A percentile compares a stretch with the other conserved stretches of the same genome.
Evolutionary conservation across 2,113 vertebrate species (phyloP).

Genomic region (Lampris incognitus): DNA sequence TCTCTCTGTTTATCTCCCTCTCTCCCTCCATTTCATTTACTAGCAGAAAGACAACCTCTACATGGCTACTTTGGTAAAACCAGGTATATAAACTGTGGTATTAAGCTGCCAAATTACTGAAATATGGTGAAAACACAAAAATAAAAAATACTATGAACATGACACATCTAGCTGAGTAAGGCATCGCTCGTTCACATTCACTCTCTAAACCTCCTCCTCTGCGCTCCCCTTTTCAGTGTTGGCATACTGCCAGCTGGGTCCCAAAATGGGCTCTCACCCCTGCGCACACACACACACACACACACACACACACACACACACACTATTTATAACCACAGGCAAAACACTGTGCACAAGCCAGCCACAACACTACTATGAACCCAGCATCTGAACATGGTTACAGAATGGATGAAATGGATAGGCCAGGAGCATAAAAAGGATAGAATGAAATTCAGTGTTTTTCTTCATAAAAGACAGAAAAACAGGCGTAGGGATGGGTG

Average conservation of each 20-base stretch:
- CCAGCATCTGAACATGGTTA: no score
- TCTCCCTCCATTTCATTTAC: no score
- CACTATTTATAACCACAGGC: not conserved
- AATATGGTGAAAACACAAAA: not conserved
- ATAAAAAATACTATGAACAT: not conserved
- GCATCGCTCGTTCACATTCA: not conserved
- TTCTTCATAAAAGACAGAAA: no score
- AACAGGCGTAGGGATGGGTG: no score
- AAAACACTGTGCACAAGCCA: not conserved
- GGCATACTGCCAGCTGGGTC: constrained; percentile 83
- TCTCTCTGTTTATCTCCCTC: no score
- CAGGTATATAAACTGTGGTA: no score
- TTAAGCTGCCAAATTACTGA: no score
- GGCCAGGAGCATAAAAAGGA: no score
- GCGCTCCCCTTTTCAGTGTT: constrained; percentile 73
- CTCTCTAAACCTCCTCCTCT: constrained; percentile 4
- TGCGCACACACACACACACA: not conserved
- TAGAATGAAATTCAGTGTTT: no score
- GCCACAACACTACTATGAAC: not conserved
- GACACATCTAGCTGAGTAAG: not conserved
- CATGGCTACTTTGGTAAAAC: no score
- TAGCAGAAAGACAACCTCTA: no score
- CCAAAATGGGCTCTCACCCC: constrained; percentile 69
- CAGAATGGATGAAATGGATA: no score
- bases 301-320: constrained; percentile 20